Evolutionary conservation across 2,888 invertebrate species (phyloP).

Genomic region (Agriopis aurantiaria): DNA sequence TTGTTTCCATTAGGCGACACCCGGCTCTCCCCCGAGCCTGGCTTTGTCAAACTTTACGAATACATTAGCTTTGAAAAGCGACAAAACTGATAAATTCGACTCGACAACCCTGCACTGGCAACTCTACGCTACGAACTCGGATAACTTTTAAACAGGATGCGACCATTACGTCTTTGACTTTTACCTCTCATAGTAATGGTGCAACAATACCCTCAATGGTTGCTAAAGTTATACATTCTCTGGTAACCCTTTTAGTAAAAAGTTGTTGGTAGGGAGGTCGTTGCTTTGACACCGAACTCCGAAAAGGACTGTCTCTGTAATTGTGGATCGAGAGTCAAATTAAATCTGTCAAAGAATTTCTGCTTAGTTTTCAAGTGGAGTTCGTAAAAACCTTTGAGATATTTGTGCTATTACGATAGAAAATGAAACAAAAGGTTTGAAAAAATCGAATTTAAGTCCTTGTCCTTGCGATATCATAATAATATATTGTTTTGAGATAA

Average conservation of each 20-base stretch:
- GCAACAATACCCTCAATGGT: slow-evolving; percentile 34
- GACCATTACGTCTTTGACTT: slow-evolving; percentile 47
- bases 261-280: slow-evolving; percentile 43
- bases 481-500: neutral
- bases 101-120: slow-evolving; percentile 57
- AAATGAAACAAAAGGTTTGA: slow-evolving; percentile 14
- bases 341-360: slow-evolving; percentile 65
- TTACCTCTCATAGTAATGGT: neutral
- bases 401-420: slow-evolving; percentile 16
- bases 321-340: slow-evolving; percentile 72
- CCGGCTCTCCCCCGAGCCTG: slow-evolving; percentile 69
- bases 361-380: slow-evolving; percentile 47
- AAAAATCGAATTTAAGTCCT: neutral
- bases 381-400: slow-evolving; percentile 3
- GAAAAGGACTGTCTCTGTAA: slow-evolving; percentile 69
- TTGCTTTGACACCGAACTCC: slow-evolving; percentile 72
- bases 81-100: slow-evolving; percentile 77
- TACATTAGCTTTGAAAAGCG: slow-evolving; percentile 76
- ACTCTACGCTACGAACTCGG: slow-evolving; percentile 21
- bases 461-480: neutral
- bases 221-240: slow-evolving; percentile 1
- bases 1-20: slow-evolving; percentile 72
- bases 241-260: slow-evolving; percentile 37
- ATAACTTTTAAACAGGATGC: slow-evolving; percentile 25
- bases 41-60: slow-evolving; percentile 78